Base-by-base conservation (phyloP, 2,888 invertebrate species). In the Tinea trinotella region DNA sequence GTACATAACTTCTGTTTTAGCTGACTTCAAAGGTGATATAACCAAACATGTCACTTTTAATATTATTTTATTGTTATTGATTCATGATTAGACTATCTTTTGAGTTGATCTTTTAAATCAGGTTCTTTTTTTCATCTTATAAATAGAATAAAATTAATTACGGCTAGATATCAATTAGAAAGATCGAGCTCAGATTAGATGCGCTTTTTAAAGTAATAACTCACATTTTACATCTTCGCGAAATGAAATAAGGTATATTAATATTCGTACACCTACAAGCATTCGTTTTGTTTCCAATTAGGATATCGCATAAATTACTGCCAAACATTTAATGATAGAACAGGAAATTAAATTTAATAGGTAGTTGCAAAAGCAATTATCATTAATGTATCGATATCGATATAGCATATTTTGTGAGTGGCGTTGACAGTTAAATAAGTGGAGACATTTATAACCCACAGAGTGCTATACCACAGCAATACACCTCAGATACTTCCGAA, bases 1-100 rank as follows among this genome's bases (percentile, higher is more conserved):
- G 24, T 22, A 50, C 35, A 52, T 34, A 52, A 52, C 52, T 52
- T 52, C 52, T 52, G 52, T 52, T 52, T 52, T 52, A 52, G 35
- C 13, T 17, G 19, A 52, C 13, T 17, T 46, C 3, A 3, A 46
- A 19, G 13, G 17, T 17, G 18, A 17, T 44, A 15, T 44, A 17
- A 36, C 10, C 36, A 12, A 36, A 44, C 44, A 44, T 44, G 15
- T 7, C 46, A 19, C 10, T 46, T 46, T 19, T n/a, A 40, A 46
- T 46, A 19, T 7, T 46, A 19, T 46, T 46, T 17, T 46, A 46
- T 46, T 19, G 10, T 40, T 40, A 15, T 40, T 40, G 17, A 9
- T 9, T 40, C 3, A 19, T 9, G 18, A 46, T 46, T 46, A 19
- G 17, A n/a, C 17, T 40, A 46, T 46, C 17, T 15, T 46, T 46